Conservation (phyloP, 2,888 invertebrate species). For the Taenaris catops region DNA sequence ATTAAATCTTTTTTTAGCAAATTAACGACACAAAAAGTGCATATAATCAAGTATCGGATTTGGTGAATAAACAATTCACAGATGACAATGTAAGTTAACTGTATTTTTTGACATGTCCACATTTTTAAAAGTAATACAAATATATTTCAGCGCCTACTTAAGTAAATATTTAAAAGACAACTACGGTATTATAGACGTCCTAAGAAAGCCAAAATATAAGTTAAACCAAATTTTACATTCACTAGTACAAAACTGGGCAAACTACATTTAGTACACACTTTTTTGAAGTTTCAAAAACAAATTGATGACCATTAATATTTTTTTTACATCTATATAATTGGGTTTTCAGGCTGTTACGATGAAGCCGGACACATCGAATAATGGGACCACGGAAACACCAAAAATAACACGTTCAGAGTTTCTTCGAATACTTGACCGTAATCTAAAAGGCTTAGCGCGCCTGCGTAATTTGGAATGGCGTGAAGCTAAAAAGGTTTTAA, state of each 20-base stretch:
- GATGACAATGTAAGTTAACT: slow-evolving; percentile 68
- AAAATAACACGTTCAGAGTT: slow-evolving; percentile 66
- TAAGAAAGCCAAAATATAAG: no score
- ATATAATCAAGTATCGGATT: slow-evolving; percentile 63
- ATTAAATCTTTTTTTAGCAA: slow-evolving; percentile 53
- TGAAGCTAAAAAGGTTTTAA: slow-evolving; percentile 66
- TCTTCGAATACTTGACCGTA: slow-evolving; percentile 63
- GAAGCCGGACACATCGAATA: slow-evolving; percentile 37
- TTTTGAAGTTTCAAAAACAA: no score
- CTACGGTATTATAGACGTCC: no score
- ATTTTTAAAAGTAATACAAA: no score
- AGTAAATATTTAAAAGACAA: no score
- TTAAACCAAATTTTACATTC: no score
- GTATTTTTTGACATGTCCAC: no score
- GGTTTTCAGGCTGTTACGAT: slow-evolving; percentile 29
- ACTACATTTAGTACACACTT: no score
- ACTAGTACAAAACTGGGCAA: no score
- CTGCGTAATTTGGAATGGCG: slow-evolving; percentile 69
- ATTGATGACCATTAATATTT: no score
- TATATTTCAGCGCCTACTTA: no score
- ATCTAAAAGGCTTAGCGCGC: slow-evolving; percentile 64
- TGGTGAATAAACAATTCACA: slow-evolving; percentile 59
- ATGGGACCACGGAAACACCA: slow-evolving; percentile 57
- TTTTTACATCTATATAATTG: background rate
- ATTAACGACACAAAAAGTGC: slow-evolving; percentile 75